Conservation (phyloP, 1,140 invertebrate genomes). For the Panagrolaimus sp. region DNA sequence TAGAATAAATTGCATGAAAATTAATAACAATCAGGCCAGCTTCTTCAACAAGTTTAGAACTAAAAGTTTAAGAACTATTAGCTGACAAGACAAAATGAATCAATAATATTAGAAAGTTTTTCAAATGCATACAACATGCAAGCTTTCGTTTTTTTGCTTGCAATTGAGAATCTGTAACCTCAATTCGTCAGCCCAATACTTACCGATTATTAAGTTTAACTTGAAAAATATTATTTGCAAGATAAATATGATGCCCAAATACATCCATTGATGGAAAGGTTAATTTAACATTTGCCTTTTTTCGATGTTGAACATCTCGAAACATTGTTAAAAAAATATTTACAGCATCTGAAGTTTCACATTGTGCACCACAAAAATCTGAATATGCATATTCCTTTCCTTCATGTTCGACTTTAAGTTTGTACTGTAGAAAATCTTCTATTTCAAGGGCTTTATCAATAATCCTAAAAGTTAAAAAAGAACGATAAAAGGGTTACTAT, state of each 20-base stretch:
- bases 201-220: slow-evolving; percentile 51
- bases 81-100: too few species aligned
- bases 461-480: slow-evolving; percentile 31
- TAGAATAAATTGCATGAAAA: slow-evolving; percentile 54
- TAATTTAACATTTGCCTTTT: slow-evolving; percentile 51
- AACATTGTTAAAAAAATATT: slow-evolving; percentile 54
- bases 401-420: slow-evolving; percentile 52
- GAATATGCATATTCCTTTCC: slow-evolving; percentile 47
- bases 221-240: slow-evolving; percentile 56
- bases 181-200: too few species aligned
- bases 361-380: slow-evolving; percentile 57
- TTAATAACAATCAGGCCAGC: slow-evolving; percentile 50
- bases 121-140: too few species aligned
- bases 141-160: too few species aligned
- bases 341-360: slow-evolving; percentile 54
- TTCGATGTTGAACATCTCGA: slow-evolving; percentile 48
- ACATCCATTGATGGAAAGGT: slow-evolving; percentile 56
- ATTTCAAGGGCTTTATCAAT: slow-evolving; percentile 54
- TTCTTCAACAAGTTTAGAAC: slow-evolving; percentile 50
- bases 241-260: slow-evolving; percentile 51
- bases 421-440: slow-evolving; percentile 54
- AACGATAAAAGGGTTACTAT: slow-evolving; percentile 6
- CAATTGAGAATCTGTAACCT: too few species aligned
- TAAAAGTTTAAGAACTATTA: too few species aligned
- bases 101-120: too few species aligned